phyloP scores from a whole-genome alignment of 2,797 vertebrate species.

The Phylloscopus collybita region DNA sequence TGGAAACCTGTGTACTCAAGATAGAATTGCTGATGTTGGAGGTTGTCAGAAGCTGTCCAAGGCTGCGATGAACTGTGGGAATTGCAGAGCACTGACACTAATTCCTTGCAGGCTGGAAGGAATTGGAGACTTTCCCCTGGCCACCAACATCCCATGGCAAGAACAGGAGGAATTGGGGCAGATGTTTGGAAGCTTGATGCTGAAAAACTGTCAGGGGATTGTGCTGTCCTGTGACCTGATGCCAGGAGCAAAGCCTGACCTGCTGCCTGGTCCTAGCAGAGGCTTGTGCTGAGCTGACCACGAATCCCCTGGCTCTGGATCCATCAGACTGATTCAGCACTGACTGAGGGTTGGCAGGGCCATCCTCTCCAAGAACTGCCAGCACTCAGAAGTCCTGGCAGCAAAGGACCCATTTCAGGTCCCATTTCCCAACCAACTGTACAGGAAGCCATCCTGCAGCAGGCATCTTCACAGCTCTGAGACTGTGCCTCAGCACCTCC shows the following conservation, averaged over 20 bases:
- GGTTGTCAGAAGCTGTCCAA: not conserved
- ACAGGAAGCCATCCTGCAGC: not conserved
- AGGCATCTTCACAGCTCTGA: accelerated
- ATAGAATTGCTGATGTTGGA: not conserved
- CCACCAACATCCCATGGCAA: accelerated
- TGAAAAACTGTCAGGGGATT: not conserved
- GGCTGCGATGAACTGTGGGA: not conserved
- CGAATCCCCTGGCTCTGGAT: not conserved
- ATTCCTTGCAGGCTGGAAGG: not conserved
- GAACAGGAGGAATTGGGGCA: not conserved
- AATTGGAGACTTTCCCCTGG: accelerated
- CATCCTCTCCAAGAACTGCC: not conserved
- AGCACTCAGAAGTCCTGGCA: not conserved
- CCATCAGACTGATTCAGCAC: not conserved
- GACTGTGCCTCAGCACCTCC: not conserved
- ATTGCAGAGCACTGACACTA: not conserved
- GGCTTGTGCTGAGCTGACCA: not conserved
- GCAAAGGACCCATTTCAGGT: not conserved
- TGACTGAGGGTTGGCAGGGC: not conserved
- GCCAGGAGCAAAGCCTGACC: not conserved
- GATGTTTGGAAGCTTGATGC: not conserved
- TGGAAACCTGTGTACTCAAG: not conserved
- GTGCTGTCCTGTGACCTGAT: not conserved
- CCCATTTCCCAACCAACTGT: not conserved
- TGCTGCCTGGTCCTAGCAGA: not conserved